These are phyloP conservation scores for Galeopterus variegatus DNA, from an alignment of 2,113 vertebrate genomes.

Conservation along the genomic window DNA sequence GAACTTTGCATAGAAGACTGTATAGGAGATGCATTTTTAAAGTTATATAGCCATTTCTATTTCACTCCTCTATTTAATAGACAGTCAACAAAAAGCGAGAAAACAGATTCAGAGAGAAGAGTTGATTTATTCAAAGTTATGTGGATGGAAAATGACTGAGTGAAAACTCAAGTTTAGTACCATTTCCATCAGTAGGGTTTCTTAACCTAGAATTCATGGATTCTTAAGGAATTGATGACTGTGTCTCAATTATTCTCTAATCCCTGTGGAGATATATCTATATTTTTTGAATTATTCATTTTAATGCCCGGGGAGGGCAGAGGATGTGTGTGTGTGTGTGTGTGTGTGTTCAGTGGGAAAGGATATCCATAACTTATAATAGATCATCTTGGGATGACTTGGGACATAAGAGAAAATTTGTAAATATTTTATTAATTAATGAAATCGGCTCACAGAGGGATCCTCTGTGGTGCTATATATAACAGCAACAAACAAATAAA, in stretches of 20 bases:
- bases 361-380: neutral
- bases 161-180: neutral
- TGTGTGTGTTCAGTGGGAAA: neutral
- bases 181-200: neutral
- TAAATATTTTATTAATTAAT: slow-evolving; percentile 42
- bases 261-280: neutral
- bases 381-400: neutral
- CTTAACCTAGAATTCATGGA: neutral
- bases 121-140: neutral
- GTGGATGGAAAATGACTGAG: neutral
- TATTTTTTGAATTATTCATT: neutral
- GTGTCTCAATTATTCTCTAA: neutral
- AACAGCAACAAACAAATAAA: neutral
- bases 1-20: neutral
- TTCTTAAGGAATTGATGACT: neutral
- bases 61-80: neutral
- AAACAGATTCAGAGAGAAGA: neutral
- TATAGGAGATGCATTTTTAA: neutral
- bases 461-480: neutral
- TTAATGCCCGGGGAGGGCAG: neutral
- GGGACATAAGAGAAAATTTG: neutral
- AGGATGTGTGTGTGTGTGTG: neutral
- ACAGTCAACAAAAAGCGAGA: neutral
- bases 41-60: neutral
- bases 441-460: neutral